Base-by-base conservation (phyloP, 2,113 vertebrate species). In the Tyto alba region DNA sequence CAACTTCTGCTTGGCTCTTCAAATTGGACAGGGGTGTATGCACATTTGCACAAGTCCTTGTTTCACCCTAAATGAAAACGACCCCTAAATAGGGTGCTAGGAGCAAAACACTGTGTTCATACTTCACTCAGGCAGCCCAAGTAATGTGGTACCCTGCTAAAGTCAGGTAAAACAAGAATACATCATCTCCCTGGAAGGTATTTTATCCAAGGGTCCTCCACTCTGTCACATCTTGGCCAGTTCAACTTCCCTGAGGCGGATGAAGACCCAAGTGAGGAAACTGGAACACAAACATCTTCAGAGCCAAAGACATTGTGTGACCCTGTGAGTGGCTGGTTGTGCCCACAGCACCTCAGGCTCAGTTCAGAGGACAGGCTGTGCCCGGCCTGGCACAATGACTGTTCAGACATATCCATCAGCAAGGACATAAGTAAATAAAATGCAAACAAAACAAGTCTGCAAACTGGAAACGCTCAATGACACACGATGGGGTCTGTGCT, bases 401-500 rank as follows among this genome's bases (percentile, higher is more conserved):
- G 38, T 7, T 19, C 17, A 66, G 62, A 29, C 43, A 50, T 13
- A 29, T 48, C 75, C 71, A 59, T 59, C 62, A 90, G 57, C 48
- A 52, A 55, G 71, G 67, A 40, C 8, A 0, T 4, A 85, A 68
- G 62, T 32, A 69, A 88, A 52, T 47, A 63, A 72, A 95, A 68
- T 18, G 47, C 57, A 68, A 78, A 48, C 29, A 41, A 55, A 88
- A n/a, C 0, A 3, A 82, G 19, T 10, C 41, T 85, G 47, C 1
- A 1, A 50, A 17, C 25, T 82, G 56, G 47, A 82, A 95, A 85
- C 55, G 20, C 56, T 92, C 52, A 18, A 0, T 47, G 66, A 63
- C 60, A 41, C 0, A 0, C 1, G 0, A 5, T 21, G 30, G 23
- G 63, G 34, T 71, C 30, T 56, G 36, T 2, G 2, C 18, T 66